Percentiles rank a stretch among this genome's conserved stretches.
Evolutionary conservation across 2,113 vertebrate genomes (phyloP).

Genomic region (Falcunculus frontatus): DNA sequence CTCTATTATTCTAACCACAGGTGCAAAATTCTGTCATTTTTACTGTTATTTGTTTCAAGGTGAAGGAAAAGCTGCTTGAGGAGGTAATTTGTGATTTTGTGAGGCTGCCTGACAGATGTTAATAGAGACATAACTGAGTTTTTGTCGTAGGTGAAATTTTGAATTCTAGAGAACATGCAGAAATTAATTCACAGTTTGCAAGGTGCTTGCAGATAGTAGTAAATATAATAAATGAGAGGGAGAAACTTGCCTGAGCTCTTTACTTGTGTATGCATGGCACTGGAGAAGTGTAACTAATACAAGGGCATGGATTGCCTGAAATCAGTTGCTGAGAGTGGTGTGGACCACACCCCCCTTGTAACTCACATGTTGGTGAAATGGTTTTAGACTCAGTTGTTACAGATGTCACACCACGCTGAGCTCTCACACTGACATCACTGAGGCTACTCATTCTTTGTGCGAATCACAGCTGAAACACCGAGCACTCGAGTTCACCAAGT

Average conservation of each 20-base stretch:
- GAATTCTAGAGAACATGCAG: background rate
- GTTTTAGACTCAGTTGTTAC: background rate
- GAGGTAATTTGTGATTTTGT: background rate
- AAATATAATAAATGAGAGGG: background rate
- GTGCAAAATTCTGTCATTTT: background rate
- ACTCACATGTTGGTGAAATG: accelerated
- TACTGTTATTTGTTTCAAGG: background rate
- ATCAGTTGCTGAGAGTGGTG: background rate
- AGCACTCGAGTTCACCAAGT: background rate
- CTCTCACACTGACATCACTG: background rate
- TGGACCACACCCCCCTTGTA: background rate
- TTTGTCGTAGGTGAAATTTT: background rate
- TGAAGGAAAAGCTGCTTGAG: background rate
- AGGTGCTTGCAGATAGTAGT: background rate
- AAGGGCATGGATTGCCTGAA: background rate
- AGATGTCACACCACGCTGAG: accelerated
- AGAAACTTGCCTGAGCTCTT: background rate
- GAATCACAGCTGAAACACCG: background rate
- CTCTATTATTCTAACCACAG: background rate
- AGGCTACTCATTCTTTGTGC: background rate
- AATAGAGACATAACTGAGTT: background rate
- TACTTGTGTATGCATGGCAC: accelerated
- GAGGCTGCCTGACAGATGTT: background rate
- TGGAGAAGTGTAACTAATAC: background rate
- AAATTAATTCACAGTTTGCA: background rate